These are phyloP conservation scores for Ganaspis brasiliensis DNA, from an alignment of 2,888 invertebrate species.

Conservation along the genomic window DNA sequence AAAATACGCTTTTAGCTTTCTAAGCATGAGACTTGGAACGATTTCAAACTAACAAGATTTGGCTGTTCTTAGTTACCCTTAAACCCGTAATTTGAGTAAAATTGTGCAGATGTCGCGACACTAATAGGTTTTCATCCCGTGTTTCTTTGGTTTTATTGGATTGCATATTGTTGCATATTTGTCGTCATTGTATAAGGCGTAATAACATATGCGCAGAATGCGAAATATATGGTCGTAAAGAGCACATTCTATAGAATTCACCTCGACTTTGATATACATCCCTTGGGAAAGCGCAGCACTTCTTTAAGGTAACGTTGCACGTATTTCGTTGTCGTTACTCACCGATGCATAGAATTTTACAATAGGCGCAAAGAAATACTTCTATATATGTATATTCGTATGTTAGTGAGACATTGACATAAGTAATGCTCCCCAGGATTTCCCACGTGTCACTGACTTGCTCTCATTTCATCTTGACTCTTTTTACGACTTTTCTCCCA, in stretches of 20 bases:
- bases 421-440: conserved; percentile 35
- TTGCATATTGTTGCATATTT: conserved; percentile 19
- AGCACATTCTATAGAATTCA: conserved; percentile 20
- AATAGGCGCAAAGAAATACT: conserved; percentile 58
- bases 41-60: conserved; percentile 17
- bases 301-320: conserved; percentile 44
- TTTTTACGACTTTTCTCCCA: conserved; percentile 6
- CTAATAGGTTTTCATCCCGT: conserved; percentile 11
- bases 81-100: conserved; percentile 9
- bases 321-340: conserved; percentile 50
- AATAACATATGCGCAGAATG: background rate
- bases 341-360: conserved; percentile 62
- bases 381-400: conserved; percentile 38
- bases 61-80: conserved; percentile 6
- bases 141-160: conserved; percentile 9
- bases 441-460: conserved; percentile 38
- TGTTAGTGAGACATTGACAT: conserved; percentile 22
- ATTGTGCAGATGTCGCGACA: conserved; percentile 6
- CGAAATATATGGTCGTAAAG: background rate
- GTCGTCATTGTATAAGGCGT: conserved; percentile 10
- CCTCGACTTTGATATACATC: conserved; percentile 35
- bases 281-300: conserved; percentile 8
- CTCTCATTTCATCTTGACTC: background rate
- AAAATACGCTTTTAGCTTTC: conserved; percentile 38
- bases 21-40: conserved; percentile 25